Percentiles rank a stretch among this genome's conserved stretches.
Evolutionary conservation across 2,797 vertebrate genomes (phyloP).

Genomic region (Cossypha niveicapilla): DNA sequence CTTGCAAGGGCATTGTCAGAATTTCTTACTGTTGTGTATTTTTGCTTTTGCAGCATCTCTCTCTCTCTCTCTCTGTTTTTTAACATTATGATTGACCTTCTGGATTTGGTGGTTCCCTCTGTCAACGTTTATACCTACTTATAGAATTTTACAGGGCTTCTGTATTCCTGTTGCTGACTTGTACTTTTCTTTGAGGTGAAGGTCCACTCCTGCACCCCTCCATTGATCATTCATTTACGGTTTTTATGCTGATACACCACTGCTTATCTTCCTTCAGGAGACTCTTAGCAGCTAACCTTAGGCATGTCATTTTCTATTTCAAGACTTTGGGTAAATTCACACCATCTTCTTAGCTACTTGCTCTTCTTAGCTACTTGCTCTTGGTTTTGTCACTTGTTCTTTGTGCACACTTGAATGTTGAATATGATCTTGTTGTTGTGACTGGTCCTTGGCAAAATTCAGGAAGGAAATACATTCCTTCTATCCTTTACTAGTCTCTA

Average conservation of each 20-base stretch:
- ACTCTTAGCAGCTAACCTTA: background rate
- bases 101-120: background rate
- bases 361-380: background rate
- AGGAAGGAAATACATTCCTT: background rate
- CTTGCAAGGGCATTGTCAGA: background rate
- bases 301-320: background rate
- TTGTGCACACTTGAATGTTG: background rate
- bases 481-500: background rate
- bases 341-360: background rate
- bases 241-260: background rate
- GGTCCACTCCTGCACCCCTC: background rate
- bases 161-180: background rate
- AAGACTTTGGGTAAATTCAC: background rate
- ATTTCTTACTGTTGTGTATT: background rate
- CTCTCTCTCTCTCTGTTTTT: background rate
- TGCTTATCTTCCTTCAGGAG: background rate
- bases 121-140: background rate
- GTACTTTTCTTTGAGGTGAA: background rate
- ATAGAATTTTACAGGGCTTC: background rate
- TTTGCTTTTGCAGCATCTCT: conserved; percentile 10
- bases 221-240: background rate
- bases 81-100: conserved; percentile 3
- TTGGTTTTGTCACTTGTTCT: background rate
- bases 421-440: background rate
- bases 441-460: background rate